Base-by-base conservation (phyloP, 2,888 invertebrate genomes). In the Tipula lateralis region DNA sequence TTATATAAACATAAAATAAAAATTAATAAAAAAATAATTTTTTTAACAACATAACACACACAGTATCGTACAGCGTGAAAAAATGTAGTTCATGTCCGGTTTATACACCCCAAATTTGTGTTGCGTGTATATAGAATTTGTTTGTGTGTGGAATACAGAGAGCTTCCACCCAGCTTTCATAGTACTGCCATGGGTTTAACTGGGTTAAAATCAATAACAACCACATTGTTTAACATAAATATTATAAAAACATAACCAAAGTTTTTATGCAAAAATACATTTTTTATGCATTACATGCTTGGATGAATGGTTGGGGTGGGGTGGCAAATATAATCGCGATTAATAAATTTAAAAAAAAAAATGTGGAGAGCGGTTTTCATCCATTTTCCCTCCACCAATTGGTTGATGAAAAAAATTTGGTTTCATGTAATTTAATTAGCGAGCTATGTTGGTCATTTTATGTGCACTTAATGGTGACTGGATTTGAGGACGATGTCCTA, bases 221-320 rank as follows among this genome's bases (percentile, higher is more conserved):
- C 87, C 87, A 83, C 87, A 87, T 86, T 87, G 87, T 87, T 87
- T 87, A 87, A 87, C 86, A 86, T 87, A 87, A 87, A 87, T 87
- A 87, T 87, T 87, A 86, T 32, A 82, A 32, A 82, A 82, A 82
- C 30, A 82, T 82, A 82, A 32, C 82, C 29, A 82, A 30, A 30
- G 30, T 82, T 82, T 66, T 66, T 24, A 66, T 66, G 24, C 19
- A 16, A 36, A 32, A 32, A 32, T 36, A 36, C 36, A 36, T 66
- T 66, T 66, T 66, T 66, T 66, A 24, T 19, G 66, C 66, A 66
- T 66, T n/a, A 39, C 12, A 12, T 12, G 9, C n/a, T n/a, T 39
- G 13, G 9, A 39, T 39, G 13, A 1, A 39, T 12, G 13, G 9
- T 32, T n/a, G 13, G 12, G 13, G 32, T 39, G n/a, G 9, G 16